These are phyloP conservation scores for Garra rufa DNA, from an alignment of 2,113 vertebrate genomes.

Conservation along the genomic window DNA sequence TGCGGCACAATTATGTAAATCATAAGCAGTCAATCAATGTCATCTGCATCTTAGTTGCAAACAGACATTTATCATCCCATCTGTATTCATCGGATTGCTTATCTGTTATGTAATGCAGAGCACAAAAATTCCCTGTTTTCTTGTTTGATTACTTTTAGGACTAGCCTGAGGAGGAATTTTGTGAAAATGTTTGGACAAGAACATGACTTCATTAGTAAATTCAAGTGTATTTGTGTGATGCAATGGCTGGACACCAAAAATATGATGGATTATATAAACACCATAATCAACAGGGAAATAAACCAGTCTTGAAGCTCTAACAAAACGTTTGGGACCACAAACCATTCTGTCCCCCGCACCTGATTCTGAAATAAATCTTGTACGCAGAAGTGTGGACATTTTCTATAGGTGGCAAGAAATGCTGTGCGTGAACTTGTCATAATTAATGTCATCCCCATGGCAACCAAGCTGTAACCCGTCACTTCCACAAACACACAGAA, in stretches of 20 bases:
- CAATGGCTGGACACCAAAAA: constrained; percentile 23
- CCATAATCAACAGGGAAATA: not conserved
- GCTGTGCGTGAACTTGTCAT: not conserved
- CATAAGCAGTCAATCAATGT: constrained; percentile 31
- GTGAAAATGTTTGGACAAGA: constrained; percentile 9
- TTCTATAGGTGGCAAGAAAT: not conserved
- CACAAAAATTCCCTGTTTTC: constrained; percentile 9
- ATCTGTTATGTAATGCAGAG: constrained; percentile 36
- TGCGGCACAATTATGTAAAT: constrained; percentile 4
- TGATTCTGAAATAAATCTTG: not conserved
- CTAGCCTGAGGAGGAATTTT: not conserved
- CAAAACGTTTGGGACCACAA: not conserved
- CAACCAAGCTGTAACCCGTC: not conserved
- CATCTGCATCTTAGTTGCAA: constrained; percentile 10
- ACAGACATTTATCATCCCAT: constrained; percentile 22
- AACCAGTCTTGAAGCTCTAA: not conserved
- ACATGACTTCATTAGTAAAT: constrained; percentile 2
- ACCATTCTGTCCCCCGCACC: too few species aligned
- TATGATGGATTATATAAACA: not conserved
- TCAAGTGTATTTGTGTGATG: constrained; percentile 35
- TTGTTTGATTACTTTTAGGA: constrained; percentile 6
- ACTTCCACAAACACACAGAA: too few species aligned
- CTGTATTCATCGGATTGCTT: not conserved
- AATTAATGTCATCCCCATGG: not conserved
- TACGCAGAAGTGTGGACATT: not conserved